A percentile compares a stretch with the other conserved stretches of the same genome.
Evolutionary conservation across 1,140 invertebrate genomes (phyloP).

Genomic region (Drosophila sulfurigaster): DNA sequence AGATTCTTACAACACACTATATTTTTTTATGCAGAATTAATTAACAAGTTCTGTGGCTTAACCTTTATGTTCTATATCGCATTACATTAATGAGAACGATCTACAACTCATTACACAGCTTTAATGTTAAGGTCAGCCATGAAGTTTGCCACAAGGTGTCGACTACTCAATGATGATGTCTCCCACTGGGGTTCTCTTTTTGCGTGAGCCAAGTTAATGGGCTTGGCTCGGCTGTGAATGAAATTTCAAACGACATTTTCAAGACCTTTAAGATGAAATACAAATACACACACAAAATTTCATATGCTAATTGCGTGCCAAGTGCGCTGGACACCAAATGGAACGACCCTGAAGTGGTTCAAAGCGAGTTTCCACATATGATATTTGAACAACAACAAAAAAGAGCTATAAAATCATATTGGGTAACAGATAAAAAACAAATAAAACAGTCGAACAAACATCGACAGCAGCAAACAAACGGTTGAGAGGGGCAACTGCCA

Average conservation of each 20-base stretch:
- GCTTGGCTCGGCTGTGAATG: conserved; percentile 33
- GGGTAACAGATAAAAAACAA: conserved; percentile 41
- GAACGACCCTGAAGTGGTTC: conserved; percentile 59
- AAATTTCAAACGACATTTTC: conserved; percentile 65
- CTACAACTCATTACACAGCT: conserved; percentile 38
- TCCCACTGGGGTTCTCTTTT: conserved; percentile 10
- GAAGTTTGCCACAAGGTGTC: conserved; percentile 11
- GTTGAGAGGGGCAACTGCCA: neutral
- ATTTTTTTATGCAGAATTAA: neutral
- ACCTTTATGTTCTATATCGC: conserved; percentile 15
- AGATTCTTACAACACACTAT: neutral
- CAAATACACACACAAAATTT: conserved; percentile 49
- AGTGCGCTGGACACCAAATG: conserved; percentile 56
- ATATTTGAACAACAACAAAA: conserved; percentile 34
- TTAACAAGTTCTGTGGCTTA: conserved; percentile 11
- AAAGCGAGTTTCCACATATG: conserved; percentile 24
- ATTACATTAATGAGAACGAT: conserved; percentile 28
- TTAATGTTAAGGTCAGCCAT: conserved; percentile 32
- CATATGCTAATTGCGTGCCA: conserved; percentile 73
- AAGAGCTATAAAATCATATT: conserved; percentile 48
- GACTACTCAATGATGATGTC: neutral
- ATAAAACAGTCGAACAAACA: conserved; percentile 26
- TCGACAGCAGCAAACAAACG: neutral
- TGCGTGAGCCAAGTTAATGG: conserved; percentile 7
- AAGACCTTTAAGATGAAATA: conserved; percentile 33